A percentile compares a stretch with the other conserved stretches of the same genome.
Evolutionary conservation across 2,113 vertebrate species (phyloP).

Genomic region (Notothenia rossii): DNA sequence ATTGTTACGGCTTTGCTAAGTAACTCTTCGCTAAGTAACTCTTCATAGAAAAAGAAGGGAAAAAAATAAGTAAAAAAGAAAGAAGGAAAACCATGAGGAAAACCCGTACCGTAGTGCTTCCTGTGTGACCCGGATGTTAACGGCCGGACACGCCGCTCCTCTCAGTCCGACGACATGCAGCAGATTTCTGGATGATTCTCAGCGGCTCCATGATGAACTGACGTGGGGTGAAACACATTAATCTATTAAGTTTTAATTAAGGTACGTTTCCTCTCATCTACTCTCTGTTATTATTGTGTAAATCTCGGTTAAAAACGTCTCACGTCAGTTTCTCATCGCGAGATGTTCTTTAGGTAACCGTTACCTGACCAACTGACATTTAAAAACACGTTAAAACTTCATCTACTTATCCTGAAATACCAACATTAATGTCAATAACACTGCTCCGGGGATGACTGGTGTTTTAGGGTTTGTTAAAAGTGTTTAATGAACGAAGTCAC

Average conservation of each 20-base stretch:
- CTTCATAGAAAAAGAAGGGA: too few relatives aligned
- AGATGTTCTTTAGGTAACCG: conserved; percentile 35
- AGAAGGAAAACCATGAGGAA: too few relatives aligned
- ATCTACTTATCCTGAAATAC: accelerated
- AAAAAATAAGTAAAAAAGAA: too few relatives aligned
- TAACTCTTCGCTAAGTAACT: too few relatives aligned
- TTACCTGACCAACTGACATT: neutral
- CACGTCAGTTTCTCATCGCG: neutral
- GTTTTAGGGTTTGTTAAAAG: neutral
- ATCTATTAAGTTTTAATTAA: conserved; percentile 13
- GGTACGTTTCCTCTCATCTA: neutral
- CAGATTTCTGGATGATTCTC: conserved; percentile 22
- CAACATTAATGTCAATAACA: accelerated
- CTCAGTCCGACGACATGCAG: conserved; percentile 28
- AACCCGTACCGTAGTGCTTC: conserved; percentile 37
- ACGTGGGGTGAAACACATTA: neutral
- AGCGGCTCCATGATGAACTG: conserved; percentile 4
- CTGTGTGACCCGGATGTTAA: conserved; percentile 64
- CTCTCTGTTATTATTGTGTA: accelerated
- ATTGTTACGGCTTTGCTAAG: too few relatives aligned
- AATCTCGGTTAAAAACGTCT: neutral
- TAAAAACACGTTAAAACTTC: neutral
- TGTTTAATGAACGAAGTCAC: neutral
- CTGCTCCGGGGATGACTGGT: neutral
- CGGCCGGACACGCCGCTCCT: conserved; percentile 73